phyloP scores from a whole-genome alignment of 1,140 invertebrate genomes.

The Anagrus nilaparvatae region DNA sequence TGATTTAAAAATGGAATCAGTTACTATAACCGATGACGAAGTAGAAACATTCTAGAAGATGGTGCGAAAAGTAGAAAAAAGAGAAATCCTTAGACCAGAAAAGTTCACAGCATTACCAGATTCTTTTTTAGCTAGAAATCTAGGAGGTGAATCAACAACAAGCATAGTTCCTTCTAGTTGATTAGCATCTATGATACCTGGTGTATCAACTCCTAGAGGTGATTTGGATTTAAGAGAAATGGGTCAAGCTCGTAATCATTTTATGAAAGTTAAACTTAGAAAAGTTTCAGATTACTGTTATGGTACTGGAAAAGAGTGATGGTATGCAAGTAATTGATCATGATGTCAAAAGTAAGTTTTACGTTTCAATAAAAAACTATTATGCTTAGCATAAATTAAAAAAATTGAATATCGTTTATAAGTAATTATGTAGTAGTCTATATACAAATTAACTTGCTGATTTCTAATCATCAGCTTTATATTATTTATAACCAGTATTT shows the following conservation, averaged over 20 bases:
- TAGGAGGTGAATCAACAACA: conserved; percentile 71
- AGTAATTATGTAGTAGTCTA: no score
- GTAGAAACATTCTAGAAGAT: conserved; percentile 95
- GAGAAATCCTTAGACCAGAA: conserved; percentile 85
- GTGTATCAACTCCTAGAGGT: conserved; percentile 63
- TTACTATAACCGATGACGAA: conserved; percentile 79
- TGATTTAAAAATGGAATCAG: conserved; percentile 89
- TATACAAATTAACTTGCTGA: no score
- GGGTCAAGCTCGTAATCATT: conserved; percentile 96
- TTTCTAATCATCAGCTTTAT: no score
- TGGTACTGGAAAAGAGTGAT: no score
- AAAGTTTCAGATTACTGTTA: conserved; percentile 98
- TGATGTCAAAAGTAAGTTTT: no score
- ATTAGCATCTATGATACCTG: conserved; percentile 74
- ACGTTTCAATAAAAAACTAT: no score
- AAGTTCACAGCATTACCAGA: conserved; percentile 97
- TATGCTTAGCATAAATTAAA: no score
- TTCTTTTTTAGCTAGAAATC: conserved; percentile 84
- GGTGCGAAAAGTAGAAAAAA: conserved; percentile 97
- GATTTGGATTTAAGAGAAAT: conserved; percentile 98
- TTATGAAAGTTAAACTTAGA: conserved; percentile 98
- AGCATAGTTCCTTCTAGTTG: conserved; percentile 80
- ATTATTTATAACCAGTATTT: no score
- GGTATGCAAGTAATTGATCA: no score
- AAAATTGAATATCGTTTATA: no score